Evolutionary conservation across 2,797 vertebrate species (phyloP).

Genomic region (Pipistrellus pipistrellus): DNA sequence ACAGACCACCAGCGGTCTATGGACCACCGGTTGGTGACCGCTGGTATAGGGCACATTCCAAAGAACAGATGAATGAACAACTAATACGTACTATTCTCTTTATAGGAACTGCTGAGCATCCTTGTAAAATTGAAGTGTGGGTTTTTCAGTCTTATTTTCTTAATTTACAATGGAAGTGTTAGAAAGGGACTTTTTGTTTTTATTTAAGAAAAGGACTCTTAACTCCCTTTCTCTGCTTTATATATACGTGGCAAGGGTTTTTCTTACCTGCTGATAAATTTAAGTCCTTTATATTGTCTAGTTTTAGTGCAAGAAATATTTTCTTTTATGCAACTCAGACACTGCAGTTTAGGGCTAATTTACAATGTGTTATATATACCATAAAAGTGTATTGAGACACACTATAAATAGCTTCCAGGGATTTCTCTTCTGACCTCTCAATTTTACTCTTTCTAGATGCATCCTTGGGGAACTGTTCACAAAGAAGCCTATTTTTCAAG

Average conservation of each 20-base stretch:
- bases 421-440: slow-evolving; percentile 84
- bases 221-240: neutral
- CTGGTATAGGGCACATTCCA: neutral
- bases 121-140: slow-evolving; percentile 51
- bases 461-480: slow-evolving; percentile 99
- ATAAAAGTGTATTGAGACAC: slow-evolving; percentile 55
- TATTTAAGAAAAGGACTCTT: neutral
- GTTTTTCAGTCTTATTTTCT: slow-evolving; percentile 53
- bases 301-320: slow-evolving; percentile 54
- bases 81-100: neutral
- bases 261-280: slow-evolving; percentile 37
- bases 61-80: slow-evolving; percentile 49
- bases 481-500: slow-evolving; percentile 99
- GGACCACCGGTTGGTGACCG: too few species aligned
- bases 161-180: slow-evolving; percentile 39
- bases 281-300: neutral
- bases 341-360: slow-evolving; percentile 32
- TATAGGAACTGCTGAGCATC: neutral
- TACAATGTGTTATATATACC: slow-evolving; percentile 18
- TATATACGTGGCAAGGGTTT: neutral
- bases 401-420: slow-evolving; percentile 54
- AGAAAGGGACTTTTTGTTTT: neutral
- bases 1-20: too few species aligned
- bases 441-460: slow-evolving; percentile 91
- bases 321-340: slow-evolving; percentile 50